Percentiles rank a stretch among this genome's conserved stretches.
Conservation (phyloP, 2,797 vertebrate genomes). For the Cheirogaleus major region DNA sequence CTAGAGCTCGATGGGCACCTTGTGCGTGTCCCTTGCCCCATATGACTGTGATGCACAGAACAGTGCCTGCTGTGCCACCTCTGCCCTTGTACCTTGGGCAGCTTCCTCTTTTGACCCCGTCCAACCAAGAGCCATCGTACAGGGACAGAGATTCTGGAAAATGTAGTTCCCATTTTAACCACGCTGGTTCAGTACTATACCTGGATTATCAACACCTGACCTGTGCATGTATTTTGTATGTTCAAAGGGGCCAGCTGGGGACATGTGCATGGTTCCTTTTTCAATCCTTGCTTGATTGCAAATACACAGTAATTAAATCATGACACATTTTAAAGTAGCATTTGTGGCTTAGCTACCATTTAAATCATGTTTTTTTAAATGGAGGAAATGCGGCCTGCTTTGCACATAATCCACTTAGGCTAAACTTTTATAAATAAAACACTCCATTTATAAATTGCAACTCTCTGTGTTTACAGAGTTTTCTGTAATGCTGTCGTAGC, state of each 20-base stretch:
- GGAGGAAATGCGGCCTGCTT: neutral
- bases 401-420: neutral
- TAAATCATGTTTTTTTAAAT: neutral
- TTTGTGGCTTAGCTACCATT: neutral
- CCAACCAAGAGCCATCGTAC: neutral
- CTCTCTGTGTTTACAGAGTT: neutral
- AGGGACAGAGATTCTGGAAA: neutral
- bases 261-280: neutral
- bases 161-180: neutral
- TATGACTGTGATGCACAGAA: neutral
- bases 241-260: neutral
- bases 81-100: neutral
- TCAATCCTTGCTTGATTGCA: neutral
- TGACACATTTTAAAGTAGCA: neutral
- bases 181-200: neutral
- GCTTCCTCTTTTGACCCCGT: neutral
- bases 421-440: neutral
- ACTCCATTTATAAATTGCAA: neutral
- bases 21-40: accelerated
- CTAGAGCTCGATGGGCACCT: neutral
- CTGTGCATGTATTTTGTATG: accelerated
- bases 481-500: neutral
- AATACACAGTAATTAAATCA: neutral
- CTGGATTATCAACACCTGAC: neutral
- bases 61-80: neutral